A percentile compares a stretch with the other conserved stretches of the same genome.
Conservation (phyloP, 1,140 invertebrate species). For the Hylaeus volcanicus region DNA sequence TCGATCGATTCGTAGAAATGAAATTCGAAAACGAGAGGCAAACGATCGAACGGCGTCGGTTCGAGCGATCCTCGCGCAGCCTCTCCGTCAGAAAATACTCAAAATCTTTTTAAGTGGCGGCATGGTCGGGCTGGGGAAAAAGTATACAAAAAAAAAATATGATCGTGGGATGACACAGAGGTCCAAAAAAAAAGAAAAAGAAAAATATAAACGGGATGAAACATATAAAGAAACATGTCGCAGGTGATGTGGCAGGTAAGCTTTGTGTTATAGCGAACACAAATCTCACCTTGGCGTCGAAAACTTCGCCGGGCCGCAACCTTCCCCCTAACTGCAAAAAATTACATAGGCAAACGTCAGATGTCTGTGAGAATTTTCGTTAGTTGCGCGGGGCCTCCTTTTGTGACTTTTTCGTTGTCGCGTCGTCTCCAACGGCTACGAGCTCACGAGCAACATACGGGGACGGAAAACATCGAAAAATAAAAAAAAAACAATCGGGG, state of each 20-base stretch:
- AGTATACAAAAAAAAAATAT: slow-evolving; percentile 45
- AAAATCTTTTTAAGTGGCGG: not conserved
- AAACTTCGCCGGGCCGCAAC: slow-evolving; percentile 89
- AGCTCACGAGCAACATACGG: not conserved
- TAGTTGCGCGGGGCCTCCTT: slow-evolving; percentile 2
- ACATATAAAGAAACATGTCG: slow-evolving; percentile 56
- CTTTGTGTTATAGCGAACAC: slow-evolving; percentile 84
- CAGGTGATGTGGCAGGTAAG: slow-evolving; percentile 80
- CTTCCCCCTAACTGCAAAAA: slow-evolving; percentile 85
- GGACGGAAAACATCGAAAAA: not conserved
- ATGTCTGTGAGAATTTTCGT: slow-evolving; percentile 31
- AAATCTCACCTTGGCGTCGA: slow-evolving; percentile 89
- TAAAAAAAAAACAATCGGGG: not conserved
- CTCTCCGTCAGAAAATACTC: not conserved
- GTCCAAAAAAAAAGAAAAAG: not conserved
- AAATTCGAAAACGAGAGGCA: not conserved
- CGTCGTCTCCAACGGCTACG: not conserved
- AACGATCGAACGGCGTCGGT: not conserved
- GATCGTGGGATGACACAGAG: slow-evolving; percentile 14
- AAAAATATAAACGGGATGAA: not conserved
- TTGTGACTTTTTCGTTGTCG: not conserved
- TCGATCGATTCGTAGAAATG: no score
- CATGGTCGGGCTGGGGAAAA: not conserved
- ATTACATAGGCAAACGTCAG: slow-evolving; percentile 75
- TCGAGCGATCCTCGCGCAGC: not conserved